These are phyloP conservation scores for Ernsta delagoae DNA, from an alignment of 2,888 invertebrate genomes.

Conservation along the genomic window DNA sequence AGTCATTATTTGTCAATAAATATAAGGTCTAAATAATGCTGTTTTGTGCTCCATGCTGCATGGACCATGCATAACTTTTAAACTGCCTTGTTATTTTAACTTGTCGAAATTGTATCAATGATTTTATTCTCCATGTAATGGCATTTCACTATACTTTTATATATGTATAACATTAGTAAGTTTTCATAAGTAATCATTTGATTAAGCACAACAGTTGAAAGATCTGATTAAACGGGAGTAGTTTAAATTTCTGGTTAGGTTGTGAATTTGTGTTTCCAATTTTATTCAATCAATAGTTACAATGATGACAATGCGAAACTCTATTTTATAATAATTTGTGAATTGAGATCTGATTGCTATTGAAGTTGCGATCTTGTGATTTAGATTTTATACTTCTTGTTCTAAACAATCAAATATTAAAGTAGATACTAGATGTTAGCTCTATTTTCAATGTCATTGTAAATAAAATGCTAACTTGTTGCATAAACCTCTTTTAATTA, in stretches of 20 bases:
- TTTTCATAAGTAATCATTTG: neutral
- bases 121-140: neutral
- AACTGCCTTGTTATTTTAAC: conserved; percentile 55
- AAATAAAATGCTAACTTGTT: conserved; percentile 86
- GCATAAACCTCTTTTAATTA: conserved; percentile 63
- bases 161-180: neutral
- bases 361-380: conserved; percentile 81
- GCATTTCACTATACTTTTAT: neutral
- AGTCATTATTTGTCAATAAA: conserved; percentile 38
- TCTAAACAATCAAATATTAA: conserved; percentile 83
- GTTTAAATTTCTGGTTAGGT: conserved; percentile 52
- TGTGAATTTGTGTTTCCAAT: conserved; percentile 54
- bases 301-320: conserved; percentile 53
- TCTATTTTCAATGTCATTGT: conserved; percentile 85
- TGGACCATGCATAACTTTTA: too few relatives aligned
- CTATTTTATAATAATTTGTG: conserved; percentile 50
- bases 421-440: conserved; percentile 83
- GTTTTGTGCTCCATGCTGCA: too few relatives aligned
- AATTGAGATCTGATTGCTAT: conserved; percentile 75
- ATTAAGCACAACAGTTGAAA: conserved; percentile 75
- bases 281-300: conserved; percentile 42
- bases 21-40: conserved; percentile 49
- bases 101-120: conserved; percentile 22
- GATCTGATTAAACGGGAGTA: conserved; percentile 68
- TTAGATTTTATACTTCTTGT: conserved; percentile 85